Percentiles rank a stretch among this genome's conserved stretches.
Evolutionary conservation across 2,888 invertebrate genomes (phyloP).

Genomic region (Limnephilus rhombicus): DNA sequence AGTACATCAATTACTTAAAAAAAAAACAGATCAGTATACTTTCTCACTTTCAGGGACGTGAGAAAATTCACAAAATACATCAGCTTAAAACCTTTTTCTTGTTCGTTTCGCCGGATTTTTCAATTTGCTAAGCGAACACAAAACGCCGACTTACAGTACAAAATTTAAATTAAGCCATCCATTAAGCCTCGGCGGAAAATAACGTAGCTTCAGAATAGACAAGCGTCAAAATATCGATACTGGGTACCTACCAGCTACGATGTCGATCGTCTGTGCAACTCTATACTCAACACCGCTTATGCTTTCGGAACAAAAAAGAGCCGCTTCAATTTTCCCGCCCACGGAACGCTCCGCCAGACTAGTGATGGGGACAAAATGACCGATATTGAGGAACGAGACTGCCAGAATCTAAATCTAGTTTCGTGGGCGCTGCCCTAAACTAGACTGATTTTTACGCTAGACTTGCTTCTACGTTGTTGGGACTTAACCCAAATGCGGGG

Average conservation of each 20-base stretch:
- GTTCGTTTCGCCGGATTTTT: not conserved
- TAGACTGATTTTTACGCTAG: not conserved
- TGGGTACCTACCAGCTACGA: not conserved
- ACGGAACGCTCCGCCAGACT: not conserved
- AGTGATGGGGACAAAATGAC: conserved; percentile 15
- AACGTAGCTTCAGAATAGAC: not conserved
- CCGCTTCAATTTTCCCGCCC: conserved; percentile 9
- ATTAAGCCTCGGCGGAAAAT: conserved; percentile 8
- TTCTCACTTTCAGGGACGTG: not conserved
- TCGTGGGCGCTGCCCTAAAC: not conserved
- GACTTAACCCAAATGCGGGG: not conserved
- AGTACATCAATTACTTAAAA: not conserved
- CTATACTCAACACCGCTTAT: not conserved
- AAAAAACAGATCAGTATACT: not conserved
- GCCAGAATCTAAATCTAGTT: not conserved
- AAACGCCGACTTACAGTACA: not conserved
- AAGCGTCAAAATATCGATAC: conserved; percentile 19
- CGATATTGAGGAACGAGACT: not conserved
- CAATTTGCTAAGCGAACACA: not conserved
- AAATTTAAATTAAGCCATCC: conserved; percentile 26
- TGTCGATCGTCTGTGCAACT: not conserved
- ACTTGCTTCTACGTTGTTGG: not conserved
- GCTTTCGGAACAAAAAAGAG: not conserved
- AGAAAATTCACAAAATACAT: not conserved
- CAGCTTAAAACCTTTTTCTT: not conserved